phyloP scores from a whole-genome alignment of 2,888 invertebrate species.

The Yponomeuta malinellus region DNA sequence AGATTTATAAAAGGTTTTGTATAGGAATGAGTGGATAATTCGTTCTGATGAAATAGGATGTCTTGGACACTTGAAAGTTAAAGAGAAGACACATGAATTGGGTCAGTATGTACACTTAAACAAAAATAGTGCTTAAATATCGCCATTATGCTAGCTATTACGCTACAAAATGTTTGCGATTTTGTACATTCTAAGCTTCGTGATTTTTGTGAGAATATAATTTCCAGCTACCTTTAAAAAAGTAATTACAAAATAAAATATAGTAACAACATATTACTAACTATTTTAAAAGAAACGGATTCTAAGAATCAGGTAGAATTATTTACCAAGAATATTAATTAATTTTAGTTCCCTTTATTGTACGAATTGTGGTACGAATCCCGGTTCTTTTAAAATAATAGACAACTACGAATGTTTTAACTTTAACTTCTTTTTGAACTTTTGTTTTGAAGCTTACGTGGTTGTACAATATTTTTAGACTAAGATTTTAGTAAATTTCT shows the following conservation, averaged over 20 bases:
- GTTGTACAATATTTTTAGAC: too few species aligned
- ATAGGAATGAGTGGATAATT: neutral
- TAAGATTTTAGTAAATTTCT: too few species aligned
- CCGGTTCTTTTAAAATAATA: neutral
- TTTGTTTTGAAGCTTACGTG: too few species aligned
- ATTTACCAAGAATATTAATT: too few species aligned
- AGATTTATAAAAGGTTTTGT: neutral
- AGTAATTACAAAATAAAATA: neutral
- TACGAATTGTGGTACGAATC: too few species aligned
- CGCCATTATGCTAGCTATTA: constrained; percentile 59
- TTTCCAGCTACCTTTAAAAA: neutral
- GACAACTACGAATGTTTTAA: too few species aligned
- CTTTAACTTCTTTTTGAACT: too few species aligned
- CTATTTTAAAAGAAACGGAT: too few species aligned
- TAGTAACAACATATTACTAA: too few species aligned
- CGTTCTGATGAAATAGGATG: neutral
- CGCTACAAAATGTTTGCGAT: constrained; percentile 33
- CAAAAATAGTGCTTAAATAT: neutral
- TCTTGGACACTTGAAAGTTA: too few species aligned
- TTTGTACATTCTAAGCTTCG: constrained; percentile 69
- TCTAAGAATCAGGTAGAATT: too few species aligned
- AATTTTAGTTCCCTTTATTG: too few species aligned
- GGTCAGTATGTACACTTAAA: neutral
- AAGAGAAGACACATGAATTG: neutral
- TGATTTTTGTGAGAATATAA: constrained; percentile 20